Evolutionary conservation across 1,140 invertebrate genomes (phyloP).

Genomic region (Argopecten irradians): DNA sequence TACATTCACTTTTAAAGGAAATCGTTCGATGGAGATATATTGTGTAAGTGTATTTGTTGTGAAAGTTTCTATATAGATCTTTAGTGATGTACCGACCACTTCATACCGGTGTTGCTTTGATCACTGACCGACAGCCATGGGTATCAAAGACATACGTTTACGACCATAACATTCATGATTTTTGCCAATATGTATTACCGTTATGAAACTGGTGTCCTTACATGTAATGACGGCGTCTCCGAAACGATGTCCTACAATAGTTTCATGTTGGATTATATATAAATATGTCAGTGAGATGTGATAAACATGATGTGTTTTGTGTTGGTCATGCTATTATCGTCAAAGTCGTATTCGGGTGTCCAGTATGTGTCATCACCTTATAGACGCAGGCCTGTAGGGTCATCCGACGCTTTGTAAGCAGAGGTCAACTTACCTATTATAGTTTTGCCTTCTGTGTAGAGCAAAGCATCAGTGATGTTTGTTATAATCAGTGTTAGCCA

Average conservation of each 20-base stretch:
- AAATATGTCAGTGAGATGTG: not conserved
- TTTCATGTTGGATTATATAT: not conserved
- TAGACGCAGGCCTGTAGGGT: not conserved
- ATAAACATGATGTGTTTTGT: not conserved
- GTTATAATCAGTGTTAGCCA: not conserved
- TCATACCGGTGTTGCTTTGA: not conserved
- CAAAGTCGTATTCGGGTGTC: not conserved
- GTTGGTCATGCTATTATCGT: not conserved
- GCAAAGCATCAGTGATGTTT: not conserved
- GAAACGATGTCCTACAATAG: not conserved
- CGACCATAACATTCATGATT: not conserved
- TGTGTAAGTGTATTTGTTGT: not conserved
- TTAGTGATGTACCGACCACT: not conserved
- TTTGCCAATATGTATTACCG: not conserved
- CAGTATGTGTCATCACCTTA: not conserved
- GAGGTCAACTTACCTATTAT: not conserved
- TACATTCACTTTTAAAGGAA: not conserved
- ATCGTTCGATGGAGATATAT: not conserved
- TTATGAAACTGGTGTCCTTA: not conserved
- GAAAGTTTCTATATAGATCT: not conserved
- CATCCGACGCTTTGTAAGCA: not conserved
- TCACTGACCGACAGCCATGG: not conserved
- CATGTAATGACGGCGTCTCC: not conserved
- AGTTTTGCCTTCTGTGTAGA: not conserved
- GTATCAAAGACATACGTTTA: not conserved